Base-by-base conservation (phyloP, 2,888 invertebrate species). In the Acheta domesticus region DNA sequence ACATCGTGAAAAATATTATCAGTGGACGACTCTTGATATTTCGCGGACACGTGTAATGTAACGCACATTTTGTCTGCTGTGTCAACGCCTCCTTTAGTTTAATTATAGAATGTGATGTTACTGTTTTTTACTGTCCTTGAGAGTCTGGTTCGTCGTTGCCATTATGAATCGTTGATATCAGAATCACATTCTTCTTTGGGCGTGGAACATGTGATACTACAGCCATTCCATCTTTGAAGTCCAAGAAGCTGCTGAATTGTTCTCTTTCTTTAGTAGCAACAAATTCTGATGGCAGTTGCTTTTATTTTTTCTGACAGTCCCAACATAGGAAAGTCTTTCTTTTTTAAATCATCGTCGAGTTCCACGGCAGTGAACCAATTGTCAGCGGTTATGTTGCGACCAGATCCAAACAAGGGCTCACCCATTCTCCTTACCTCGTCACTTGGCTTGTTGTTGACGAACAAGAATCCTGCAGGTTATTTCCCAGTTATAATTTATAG, bases 321-420 rank as follows among this genome's bases (percentile, higher is more conserved):
- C 80, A 48, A 80, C 81, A 77, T 79, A 81, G 50, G 78, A 80
- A 16, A 82, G 49, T 48, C 78, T n/a, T 80, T 80, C 48, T 74
- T 62, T 77, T 79, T 78, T 21, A 81, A 74, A n/a, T 76, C n/a
- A 14, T 79, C 36, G 76, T 12, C 49, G 49, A 81, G 81, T 77
- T 82, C 81, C 16, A 83, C 76, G 80, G 82, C 81, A 48, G 81
- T 82, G 50, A 77, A 79, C 75, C 75, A 79, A 75, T 75, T 80
- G 77, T 83, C 83, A 36, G 81, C 82, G 1, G 80, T 82, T 77
- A 83, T 80, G 77, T 83, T 83, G 14, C 82, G 80, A 23, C 82
- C 82, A 77, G 81, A 78, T 74, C 80, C 80, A 78, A 78, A 82
- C 36, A 83, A 19, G 62, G 82, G 82, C 73, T 81, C 80, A 49